Evolutionary conservation across 2,797 vertebrate genomes (phyloP), one percentile per base, ranked within the genome.

Genomic region (Brachyalestes nurse): DNA sequence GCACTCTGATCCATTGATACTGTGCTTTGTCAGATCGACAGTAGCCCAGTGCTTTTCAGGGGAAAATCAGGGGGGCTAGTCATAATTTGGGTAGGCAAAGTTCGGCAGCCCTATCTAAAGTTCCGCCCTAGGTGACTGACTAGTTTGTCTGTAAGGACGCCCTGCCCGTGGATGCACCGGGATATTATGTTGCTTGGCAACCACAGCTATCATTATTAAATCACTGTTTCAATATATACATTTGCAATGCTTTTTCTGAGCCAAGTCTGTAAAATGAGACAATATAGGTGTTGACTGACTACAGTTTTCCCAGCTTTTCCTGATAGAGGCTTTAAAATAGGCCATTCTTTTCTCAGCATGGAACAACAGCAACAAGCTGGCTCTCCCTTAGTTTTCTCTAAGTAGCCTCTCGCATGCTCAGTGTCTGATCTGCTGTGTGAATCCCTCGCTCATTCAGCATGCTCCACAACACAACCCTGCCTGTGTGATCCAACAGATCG

Each of bases 391-490:
- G n/a, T 72, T 72, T 38, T 57, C 9, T 28, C 13, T 25, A 4
- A 34, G 14, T 64, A 34, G 61, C 13, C 21, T 25, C 49, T 34
- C 6, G 40, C n/a, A 4, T 5, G 23, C 69, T 71, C 17, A 28
- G 14, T 25, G 69, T 57, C 70, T 72, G 51, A 38, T 72, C 70
- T 55, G 28, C 70, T 38, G 28, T 72, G 28, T 57, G 23, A 71
- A 53, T 72, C 25, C 28, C 6, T 16, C 28, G 17, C 70, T 38
- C 51, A 21, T 72, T 72, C 70, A 40, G 45, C 47, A 71, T 71
- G 47, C 51, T 57, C 51, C 28, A 57, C 70, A 57, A n/a, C 51
- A 49, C 49, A 57, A 28, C 49, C 28, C 10, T 57, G 28, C 34
- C 51, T 38, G 70, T 38, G 25, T 57, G 49, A 55, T 72, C 70